Evolutionary conservation across 2,888 invertebrate genomes (phyloP), one percentile per base, ranked within the genome.

Genomic region (Caenorhabditis sp.): DNA sequence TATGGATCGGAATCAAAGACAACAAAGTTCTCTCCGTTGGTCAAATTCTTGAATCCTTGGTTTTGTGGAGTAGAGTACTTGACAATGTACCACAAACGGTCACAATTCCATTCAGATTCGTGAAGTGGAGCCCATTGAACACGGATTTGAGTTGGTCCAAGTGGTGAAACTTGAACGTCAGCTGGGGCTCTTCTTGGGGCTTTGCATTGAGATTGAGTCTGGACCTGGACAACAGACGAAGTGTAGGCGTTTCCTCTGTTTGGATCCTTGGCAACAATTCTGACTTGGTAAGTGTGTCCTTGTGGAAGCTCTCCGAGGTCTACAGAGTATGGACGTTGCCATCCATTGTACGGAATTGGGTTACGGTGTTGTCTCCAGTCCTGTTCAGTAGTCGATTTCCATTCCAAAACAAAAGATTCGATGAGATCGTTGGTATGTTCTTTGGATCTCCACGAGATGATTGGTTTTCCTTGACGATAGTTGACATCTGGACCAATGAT

Each of bases 81-180:
- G 73, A 92, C 90, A 58, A 92, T 85, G 82, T 92, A 92, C 92
- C 92, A 92, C 44, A 91, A 79, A 38, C 87, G 87, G 72, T 92
- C 91, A 70, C 92, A 92, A 74, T 91, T 91, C 92, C 92, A 92
- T 80, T 92, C 91, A 28, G 86, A 75, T 64, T 91, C 90, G 47
- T 87, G 84, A 22, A 92, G 81, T n/a, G 92, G 91, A 73, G 88
- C 88, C 92, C 92, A 92, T n/a, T 86, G 89, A 54, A 92, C 85
- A 19, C 90, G 88, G 56, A 92, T 90, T 77, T 91, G 90, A 12
- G 89, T 91, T n/a, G 92, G 91, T 10, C 92, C 92, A 16, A 91
- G 64, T 8, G 92, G 88, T 0, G 88, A 70, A 16, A 89, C 90
- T 44, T 85, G 86, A 24, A 92, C 82, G 41, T 89, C 87, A 24